Conservation (phyloP, 2,888 invertebrate genomes). For the Ametastegia equiseti region DNA sequence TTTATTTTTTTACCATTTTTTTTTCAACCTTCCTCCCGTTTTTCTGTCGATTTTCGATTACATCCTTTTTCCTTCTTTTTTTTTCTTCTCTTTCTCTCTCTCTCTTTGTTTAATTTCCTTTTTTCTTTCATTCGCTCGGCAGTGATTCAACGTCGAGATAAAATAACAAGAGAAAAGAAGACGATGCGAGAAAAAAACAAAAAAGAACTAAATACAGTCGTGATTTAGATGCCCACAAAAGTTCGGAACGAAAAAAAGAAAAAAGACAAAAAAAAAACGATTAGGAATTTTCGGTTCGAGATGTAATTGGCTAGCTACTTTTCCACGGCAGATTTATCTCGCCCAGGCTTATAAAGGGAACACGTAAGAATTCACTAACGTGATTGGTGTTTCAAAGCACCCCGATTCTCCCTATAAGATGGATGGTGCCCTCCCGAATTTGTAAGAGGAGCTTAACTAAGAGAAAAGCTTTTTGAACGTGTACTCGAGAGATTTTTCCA, state of each 20-base stretch:
- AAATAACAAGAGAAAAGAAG: not conserved
- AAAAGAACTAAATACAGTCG: not conserved
- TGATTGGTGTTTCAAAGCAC: slow-evolving; percentile 26
- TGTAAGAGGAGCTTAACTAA: slow-evolving; percentile 10
- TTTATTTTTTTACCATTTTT: not conserved
- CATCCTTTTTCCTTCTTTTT: not conserved
- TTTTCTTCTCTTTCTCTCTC: not conserved
- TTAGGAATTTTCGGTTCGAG: not conserved
- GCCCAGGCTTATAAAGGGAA: slow-evolving; percentile 12
- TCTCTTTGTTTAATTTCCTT: slow-evolving; percentile 2
- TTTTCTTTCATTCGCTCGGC: not conserved
- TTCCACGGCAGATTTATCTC: slow-evolving; percentile 29
- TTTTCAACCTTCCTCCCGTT: not conserved
- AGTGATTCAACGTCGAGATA: not conserved
- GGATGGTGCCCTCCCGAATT: slow-evolving; percentile 11
- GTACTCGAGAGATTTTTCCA: not conserved
- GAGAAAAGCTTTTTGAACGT: not conserved
- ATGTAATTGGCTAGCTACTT: slow-evolving; percentile 35
- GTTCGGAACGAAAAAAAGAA: not conserved
- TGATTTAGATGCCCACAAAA: not conserved
- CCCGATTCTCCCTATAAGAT: not conserved
- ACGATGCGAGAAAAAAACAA: not conserved
- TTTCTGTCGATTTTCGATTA: slow-evolving; percentile 9
- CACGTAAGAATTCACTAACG: slow-evolving; percentile 32
- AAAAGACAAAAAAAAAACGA: not conserved